Evolutionary conservation across 2,888 invertebrate genomes (phyloP), one percentile per base, ranked within the genome.

Genomic region (Acleris emargana): DNA sequence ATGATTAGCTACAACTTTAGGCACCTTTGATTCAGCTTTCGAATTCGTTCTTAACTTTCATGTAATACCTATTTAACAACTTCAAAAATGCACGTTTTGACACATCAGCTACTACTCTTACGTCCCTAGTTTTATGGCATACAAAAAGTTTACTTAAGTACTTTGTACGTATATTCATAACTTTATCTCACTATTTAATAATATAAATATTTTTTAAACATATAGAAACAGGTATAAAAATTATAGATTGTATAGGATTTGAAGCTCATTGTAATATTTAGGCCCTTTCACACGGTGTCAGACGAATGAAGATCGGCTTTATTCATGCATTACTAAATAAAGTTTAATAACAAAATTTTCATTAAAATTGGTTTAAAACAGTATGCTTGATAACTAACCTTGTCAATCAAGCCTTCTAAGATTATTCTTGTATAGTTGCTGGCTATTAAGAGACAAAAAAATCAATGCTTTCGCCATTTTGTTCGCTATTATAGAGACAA

Each of bases 1-100:
- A 63, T 68, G 22, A 45, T 50, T 54, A 61, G 55, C 59, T 59
- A 58, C 51, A 50, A 64, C 59, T 60, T 69, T 80, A 85, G 83
- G 88, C 90, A 90, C 89, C 89, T 78, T 87, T 75, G 88, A 90
- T 89, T 89, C 90, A 90, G 89, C 90, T 85, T 84, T 81, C 68
- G 72, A 63, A 67, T 32, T 17, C 38, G 11, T 38, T 38, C 13
- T 13, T 13, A 38, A 32, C 32, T 32, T 32, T 38, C 38, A 38
- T 38, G 13, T 11, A 13, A 32, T n/a, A n/a, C n/a, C n/a, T n/a
- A n/a, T n/a, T 6, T 38, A 38, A 38, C 4, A 38, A 38, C 11
- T 13, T 1, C 38, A 38, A 38, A 32, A 38, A 38, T 38, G 38
- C 13, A 38, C 13, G 43, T 61, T 58, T 68, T 68, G 69, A 71